phyloP scores from a whole-genome alignment of 1,140 invertebrate genomes.

The Ceratosolen solmsi region DNA sequence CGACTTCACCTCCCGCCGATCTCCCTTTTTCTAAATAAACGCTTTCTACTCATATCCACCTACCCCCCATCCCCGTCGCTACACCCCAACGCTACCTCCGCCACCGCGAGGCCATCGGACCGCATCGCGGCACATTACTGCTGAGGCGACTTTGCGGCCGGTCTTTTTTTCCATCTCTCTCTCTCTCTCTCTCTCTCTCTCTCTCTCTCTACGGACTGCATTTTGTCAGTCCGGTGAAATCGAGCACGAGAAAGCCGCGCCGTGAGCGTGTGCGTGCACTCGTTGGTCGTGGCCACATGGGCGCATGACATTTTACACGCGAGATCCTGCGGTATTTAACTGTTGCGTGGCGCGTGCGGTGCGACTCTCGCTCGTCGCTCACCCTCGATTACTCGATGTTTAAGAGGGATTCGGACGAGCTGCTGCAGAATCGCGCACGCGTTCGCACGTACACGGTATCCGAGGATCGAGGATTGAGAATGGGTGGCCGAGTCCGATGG shows the following conservation, averaged over 20 bases:
- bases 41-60: neutral
- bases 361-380: neutral
- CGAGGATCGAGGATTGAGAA: too few relatives aligned
- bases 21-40: neutral
- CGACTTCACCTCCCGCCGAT: neutral
- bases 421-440: too few relatives aligned
- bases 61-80: too few relatives aligned
- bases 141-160: neutral
- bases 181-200: neutral
- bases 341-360: neutral
- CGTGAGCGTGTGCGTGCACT: neutral
- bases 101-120: neutral
- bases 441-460: too few relatives aligned
- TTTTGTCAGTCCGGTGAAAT: constrained; percentile 2
- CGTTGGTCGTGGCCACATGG: neutral
- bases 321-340: neutral
- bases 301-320: neutral
- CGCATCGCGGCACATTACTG: neutral
- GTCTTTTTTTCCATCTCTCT: neutral
- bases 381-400: too few relatives aligned
- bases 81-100: too few relatives aligned
- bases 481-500: too few relatives aligned
- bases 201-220: neutral
- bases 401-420: neutral
- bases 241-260: neutral